Evolutionary conservation across 2,797 vertebrate species (phyloP).

Genomic region (Lepus oiostolus): DNA sequence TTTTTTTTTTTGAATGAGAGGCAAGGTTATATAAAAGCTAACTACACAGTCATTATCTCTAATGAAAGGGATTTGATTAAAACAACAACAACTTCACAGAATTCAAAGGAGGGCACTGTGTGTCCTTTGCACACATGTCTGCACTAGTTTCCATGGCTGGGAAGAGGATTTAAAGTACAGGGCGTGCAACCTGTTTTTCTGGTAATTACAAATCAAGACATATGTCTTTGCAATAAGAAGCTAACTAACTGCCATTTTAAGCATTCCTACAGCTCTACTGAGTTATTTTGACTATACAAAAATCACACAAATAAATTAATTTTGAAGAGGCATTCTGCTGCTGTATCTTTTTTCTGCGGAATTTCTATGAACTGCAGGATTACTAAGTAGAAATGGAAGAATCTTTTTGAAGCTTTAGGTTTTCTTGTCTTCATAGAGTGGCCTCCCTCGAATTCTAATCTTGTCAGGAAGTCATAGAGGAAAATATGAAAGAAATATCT

Average conservation of each 20-base stretch:
- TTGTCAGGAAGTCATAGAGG: neutral
- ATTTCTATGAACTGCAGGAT: neutral
- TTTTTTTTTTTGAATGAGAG: neutral
- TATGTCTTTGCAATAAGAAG: conserved; percentile 49
- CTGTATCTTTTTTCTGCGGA: neutral
- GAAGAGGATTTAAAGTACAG: conserved; percentile 27
- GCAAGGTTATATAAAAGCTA: conserved; percentile 35
- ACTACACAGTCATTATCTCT: conserved; percentile 42
- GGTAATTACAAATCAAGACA: conserved; percentile 73
- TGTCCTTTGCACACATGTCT: conserved; percentile 33
- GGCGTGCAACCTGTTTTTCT: conserved; percentile 74
- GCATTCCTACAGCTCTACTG: neutral
- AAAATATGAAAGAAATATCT: neutral
- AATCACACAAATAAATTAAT: neutral
- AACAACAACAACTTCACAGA: neutral
- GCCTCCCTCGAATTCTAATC: neutral
- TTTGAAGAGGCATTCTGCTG: neutral
- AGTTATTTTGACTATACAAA: conserved; percentile 38
- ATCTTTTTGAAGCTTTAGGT: neutral
- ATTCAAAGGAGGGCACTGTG: neutral
- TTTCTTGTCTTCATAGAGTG: neutral
- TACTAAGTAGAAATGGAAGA: neutral
- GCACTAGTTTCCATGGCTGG: conserved; percentile 20
- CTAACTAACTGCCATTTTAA: conserved; percentile 25
- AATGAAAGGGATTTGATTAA: conserved; percentile 46